phyloP scores from a whole-genome alignment of 1,140 invertebrate species.

The Drosophila subpulchrella region DNA sequence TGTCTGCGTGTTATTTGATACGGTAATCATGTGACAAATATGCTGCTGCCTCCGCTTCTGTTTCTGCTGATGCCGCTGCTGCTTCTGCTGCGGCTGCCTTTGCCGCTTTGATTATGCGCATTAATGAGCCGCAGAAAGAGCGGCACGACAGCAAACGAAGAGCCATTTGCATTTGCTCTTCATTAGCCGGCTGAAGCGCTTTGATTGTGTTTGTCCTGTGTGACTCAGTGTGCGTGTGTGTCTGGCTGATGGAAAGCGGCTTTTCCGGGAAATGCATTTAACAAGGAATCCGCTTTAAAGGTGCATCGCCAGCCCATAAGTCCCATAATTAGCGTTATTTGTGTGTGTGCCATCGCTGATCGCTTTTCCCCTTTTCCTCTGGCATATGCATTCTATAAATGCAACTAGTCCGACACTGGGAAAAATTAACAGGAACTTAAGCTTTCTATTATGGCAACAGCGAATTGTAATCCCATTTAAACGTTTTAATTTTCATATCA shows the following conservation, averaged over 20 bases:
- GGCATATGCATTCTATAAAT: conserved; percentile 46
- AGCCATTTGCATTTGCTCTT: conserved; percentile 72
- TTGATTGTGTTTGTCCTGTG: conserved; percentile 63
- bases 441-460: not conserved
- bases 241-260: conserved; percentile 53
- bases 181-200: conserved; percentile 60
- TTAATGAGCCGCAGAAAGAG: conserved; percentile 60
- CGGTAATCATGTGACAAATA: conserved; percentile 80
- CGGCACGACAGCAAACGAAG: not conserved
- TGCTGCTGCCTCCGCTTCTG: conserved; percentile 38
- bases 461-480: no score
- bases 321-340: conserved; percentile 61
- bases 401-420: conserved; percentile 13
- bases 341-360: conserved; percentile 2
- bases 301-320: conserved; percentile 37
- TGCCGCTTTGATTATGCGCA: conserved; percentile 76
- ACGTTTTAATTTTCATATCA: no score
- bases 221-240: conserved; percentile 6
- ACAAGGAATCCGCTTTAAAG: conserved; percentile 51
- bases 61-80: conserved; percentile 16
- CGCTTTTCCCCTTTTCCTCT: not conserved
- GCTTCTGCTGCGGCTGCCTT: conserved; percentile 12
- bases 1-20: conserved; percentile 63
- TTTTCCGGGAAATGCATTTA: conserved; percentile 64
- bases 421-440: not conserved